Evolutionary conservation across 2,113 vertebrate genomes (phyloP), one percentile per base, ranked within the genome.

Genomic region (Paramormyrops kingsleyae): DNA sequence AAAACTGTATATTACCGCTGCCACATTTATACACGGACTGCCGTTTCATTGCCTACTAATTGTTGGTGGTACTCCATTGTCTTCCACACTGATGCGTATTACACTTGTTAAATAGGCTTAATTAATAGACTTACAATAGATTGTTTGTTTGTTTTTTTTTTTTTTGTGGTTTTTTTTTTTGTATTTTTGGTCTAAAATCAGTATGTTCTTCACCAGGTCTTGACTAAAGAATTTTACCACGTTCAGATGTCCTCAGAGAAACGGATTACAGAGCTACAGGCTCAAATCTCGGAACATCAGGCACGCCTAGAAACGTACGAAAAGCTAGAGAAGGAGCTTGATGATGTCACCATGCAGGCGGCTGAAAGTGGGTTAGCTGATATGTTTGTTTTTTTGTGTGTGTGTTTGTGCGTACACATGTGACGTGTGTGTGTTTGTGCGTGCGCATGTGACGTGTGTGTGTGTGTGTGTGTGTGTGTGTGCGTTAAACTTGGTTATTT

Each of bases 181-280:
- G 12, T 87, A 31, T 31, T 70, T 70, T 44, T 42, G 39, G 24
- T 46, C 44, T 84, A 21, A 46, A 47, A 47, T n/a, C 8, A 24
- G 44, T 91, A 4, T 92, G 17, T 90, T 92, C 35, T 42, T 24
- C 42, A 70, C 89, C 93, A 98, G 97, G 96, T 99, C 91, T 95
- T 99, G 94, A 99, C 97, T 21, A 98, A 98, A 94, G 99, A 99
- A 94, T 99, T 99, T 95, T 99, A 99, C 53, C 95, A 95, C 91
- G 97, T 99, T 89, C 98, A 99, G 94, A 94, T 97, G n/a, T 96
- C 97, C 87, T 97, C 98, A 90, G 98, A 99, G 94, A 98, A 97
- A 93, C 96, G 94, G 35, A 93, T 95, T 93, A 95, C 94, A 15
- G 98, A 98, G 94, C 97, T 99, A 91, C 97, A 97, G 15, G 93